phyloP scores from a whole-genome alignment of 2,888 invertebrate species.

The Ophion obscuratus region DNA sequence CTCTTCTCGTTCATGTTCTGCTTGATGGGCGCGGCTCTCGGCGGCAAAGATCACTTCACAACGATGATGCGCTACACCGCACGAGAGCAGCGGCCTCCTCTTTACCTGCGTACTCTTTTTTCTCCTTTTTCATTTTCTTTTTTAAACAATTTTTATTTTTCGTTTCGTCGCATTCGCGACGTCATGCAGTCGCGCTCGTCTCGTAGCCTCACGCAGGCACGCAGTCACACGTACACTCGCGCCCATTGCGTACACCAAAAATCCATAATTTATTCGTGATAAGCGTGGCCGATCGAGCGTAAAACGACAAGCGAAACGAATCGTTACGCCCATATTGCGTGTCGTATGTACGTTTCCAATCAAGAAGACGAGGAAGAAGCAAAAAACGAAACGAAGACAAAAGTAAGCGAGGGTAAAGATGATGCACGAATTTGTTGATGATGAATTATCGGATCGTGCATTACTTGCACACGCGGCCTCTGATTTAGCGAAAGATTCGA shows the following conservation, averaged over 20 bases:
- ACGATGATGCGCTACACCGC: conserved; percentile 16
- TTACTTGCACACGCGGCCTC: background rate
- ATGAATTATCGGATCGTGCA: background rate
- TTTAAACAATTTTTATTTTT: background rate
- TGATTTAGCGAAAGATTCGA: background rate
- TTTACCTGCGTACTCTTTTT: background rate
- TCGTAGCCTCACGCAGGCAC: conserved; percentile 16
- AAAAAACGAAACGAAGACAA: background rate
- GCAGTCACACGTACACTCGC: conserved; percentile 30
- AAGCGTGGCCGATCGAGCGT: conserved; percentile 60
- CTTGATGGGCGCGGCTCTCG: conserved; percentile 52
- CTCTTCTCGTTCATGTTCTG: conserved; percentile 25
- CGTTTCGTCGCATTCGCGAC: conserved; percentile 54
- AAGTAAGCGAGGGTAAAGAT: background rate
- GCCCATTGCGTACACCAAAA: conserved; percentile 5
- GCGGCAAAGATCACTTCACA: conserved; percentile 51
- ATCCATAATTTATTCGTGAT: conserved; percentile 59
- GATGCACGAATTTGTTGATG: conserved; percentile 38
- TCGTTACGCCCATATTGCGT: conserved; percentile 36
- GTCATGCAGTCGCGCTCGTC: conserved; percentile 41
- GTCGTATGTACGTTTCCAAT: conserved; percentile 24
- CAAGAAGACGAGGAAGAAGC: background rate
- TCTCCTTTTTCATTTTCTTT: background rate
- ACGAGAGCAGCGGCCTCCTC: conserved; percentile 26
- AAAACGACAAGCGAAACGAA: conserved; percentile 59